A percentile compares a stretch with the other conserved stretches of the same genome.
Evolutionary conservation across 1,140 invertebrate species (phyloP).

Genomic region (Caerostris darwini): DNA sequence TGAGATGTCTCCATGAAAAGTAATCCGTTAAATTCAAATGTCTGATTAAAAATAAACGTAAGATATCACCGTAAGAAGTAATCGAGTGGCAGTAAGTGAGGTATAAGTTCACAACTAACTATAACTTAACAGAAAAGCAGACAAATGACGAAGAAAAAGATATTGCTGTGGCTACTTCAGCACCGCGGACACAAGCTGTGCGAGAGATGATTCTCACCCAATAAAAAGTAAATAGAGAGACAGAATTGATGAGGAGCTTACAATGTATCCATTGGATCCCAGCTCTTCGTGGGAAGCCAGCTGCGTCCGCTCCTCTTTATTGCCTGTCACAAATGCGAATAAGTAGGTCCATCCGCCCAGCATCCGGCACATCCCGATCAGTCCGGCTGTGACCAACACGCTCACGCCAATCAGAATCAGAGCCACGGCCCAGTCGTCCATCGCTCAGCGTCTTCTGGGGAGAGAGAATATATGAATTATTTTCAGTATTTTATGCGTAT

Average conservation of each 20-base stretch:
- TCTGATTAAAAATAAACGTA: too few relatives aligned
- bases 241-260: slow-evolving; percentile 80
- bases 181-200: too few relatives aligned
- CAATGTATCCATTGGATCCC: slow-evolving; percentile 86
- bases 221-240: slow-evolving; percentile 55
- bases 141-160: too few relatives aligned
- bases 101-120: too few relatives aligned
- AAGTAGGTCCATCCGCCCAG: slow-evolving; percentile 84
- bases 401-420: slow-evolving; percentile 80
- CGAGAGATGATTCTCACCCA: too few relatives aligned
- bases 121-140: too few relatives aligned
- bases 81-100: too few relatives aligned
- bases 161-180: too few relatives aligned
- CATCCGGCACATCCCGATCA: slow-evolving; percentile 83
- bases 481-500: not conserved
- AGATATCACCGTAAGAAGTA: too few relatives aligned
- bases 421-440: slow-evolving; percentile 77
- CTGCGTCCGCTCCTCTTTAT: slow-evolving; percentile 86
- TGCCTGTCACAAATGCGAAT: slow-evolving; percentile 85
- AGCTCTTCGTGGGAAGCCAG: slow-evolving; percentile 83
- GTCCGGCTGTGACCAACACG: slow-evolving; percentile 80
- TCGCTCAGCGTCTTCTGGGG: not conserved
- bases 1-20: too few relatives aligned
- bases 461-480: not conserved
- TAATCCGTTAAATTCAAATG: too few relatives aligned